These are phyloP conservation scores for Psittacula cyanocephala DNA, from an alignment of 2,113 vertebrate species.

Conservation along the genomic window DNA sequence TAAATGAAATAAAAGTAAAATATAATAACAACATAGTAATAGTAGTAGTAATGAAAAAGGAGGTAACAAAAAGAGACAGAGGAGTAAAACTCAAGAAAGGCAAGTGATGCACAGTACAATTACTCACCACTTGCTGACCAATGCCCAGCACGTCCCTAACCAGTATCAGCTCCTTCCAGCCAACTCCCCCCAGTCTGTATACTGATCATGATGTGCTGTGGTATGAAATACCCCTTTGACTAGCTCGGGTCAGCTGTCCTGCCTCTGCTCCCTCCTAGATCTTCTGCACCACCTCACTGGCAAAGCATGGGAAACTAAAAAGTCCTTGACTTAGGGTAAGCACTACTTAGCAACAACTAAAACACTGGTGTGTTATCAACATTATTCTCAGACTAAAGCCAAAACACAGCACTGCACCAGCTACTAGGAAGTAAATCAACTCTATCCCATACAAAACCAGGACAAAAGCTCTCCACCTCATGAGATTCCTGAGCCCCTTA, in stretches of 20 bases:
- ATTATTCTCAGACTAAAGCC: background rate
- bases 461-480: constrained; percentile 15
- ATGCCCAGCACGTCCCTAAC: background rate
- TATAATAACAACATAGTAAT: background rate
- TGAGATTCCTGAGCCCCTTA: background rate
- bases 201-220: background rate
- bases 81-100: background rate
- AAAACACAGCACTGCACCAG: background rate
- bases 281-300: background rate
- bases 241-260: background rate
- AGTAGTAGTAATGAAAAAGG: background rate
- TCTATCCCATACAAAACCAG: background rate
- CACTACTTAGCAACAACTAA: background rate
- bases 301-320: background rate
- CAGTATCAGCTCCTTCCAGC: background rate
- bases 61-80: background rate
- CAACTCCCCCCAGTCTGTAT: background rate
- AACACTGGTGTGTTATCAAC: background rate
- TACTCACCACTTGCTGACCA: background rate
- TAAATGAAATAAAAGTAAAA: background rate
- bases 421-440: background rate
- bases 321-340: background rate
- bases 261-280: background rate
- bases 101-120: background rate
- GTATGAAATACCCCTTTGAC: background rate